A percentile compares a stretch with the other conserved stretches of the same genome.
phyloP scores from a whole-genome alignment of 2,797 vertebrate genomes.

The Hafferia zeledoni region DNA sequence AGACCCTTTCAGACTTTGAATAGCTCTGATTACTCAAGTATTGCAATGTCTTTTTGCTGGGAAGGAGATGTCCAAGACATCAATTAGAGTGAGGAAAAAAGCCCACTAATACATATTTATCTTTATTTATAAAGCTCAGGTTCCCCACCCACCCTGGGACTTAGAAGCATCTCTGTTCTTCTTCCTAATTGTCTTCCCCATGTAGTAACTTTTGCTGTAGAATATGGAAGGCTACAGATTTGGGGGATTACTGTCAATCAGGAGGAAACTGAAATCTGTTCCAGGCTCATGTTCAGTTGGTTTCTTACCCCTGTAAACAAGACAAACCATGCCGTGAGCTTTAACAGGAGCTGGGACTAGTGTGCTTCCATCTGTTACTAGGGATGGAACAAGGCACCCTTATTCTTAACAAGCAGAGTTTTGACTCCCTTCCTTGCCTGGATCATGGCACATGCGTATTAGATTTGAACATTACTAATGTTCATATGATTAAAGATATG shows the following conservation, averaged over 20 bases:
- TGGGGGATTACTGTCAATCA: conserved; percentile 41
- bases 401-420: background rate
- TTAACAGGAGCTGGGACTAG: background rate
- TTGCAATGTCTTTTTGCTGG: background rate
- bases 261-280: conserved; percentile 86
- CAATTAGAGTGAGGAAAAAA: background rate
- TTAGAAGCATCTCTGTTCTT: background rate
- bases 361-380: background rate
- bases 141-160: background rate
- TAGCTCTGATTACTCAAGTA: background rate
- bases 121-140: background rate
- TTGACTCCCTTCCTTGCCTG: background rate
- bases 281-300: conserved; percentile 82
- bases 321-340: conserved; percentile 13
- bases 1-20: background rate
- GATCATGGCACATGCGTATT: background rate
- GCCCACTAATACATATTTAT: background rate
- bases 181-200: background rate
- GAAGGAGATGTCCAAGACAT: background rate
- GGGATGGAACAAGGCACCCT: background rate
- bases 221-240: conserved; percentile 27
- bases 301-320: conserved; percentile 77
- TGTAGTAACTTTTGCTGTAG: background rate
- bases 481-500: background rate
- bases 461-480: background rate